These are phyloP conservation scores for Leptinotarsa rubiginosa DNA, from an alignment of 2,888 invertebrate species.

Conservation along the genomic window DNA sequence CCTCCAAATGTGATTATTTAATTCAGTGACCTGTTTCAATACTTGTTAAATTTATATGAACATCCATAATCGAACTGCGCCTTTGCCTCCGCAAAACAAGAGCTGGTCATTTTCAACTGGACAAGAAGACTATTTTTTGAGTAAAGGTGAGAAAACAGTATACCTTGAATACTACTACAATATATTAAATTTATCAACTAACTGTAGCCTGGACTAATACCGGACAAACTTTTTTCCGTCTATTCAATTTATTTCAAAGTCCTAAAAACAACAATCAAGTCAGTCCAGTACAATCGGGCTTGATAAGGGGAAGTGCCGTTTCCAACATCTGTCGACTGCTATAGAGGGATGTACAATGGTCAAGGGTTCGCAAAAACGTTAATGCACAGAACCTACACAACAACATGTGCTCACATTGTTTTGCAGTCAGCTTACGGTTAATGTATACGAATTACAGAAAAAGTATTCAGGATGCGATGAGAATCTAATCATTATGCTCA, in stretches of 20 bases:
- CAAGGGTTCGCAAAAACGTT: slow-evolving; percentile 26
- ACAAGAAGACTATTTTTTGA: too few relatives aligned
- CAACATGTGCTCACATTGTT: slow-evolving; percentile 27
- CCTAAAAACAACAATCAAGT: slow-evolving; percentile 21
- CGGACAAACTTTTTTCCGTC: neutral
- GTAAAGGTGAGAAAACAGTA: too few relatives aligned
- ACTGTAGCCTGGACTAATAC: too few relatives aligned
- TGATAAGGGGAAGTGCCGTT: slow-evolving; percentile 14
- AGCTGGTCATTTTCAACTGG: too few relatives aligned
- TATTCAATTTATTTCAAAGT: slow-evolving; percentile 2
- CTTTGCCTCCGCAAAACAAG: too few relatives aligned
- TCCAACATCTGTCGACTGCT: slow-evolving; percentile 28
- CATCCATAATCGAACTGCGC: too few relatives aligned
- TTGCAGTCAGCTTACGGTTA: slow-evolving; percentile 19
- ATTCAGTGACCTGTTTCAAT: too few relatives aligned
- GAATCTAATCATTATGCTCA: slow-evolving; percentile 17
- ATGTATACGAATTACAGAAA: slow-evolving; percentile 20
- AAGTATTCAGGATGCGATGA: slow-evolving; percentile 21
- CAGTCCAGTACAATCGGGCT: slow-evolving; percentile 10
- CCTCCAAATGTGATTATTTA: too few relatives aligned
- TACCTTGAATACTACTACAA: too few relatives aligned
- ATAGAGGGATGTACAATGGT: slow-evolving; percentile 21
- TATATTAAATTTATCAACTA: too few relatives aligned
- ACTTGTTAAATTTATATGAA: too few relatives aligned
- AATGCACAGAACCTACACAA: slow-evolving; percentile 28